phyloP scores from a whole-genome alignment of 2,888 invertebrate genomes.

The Allolobophora icterica region DNA sequence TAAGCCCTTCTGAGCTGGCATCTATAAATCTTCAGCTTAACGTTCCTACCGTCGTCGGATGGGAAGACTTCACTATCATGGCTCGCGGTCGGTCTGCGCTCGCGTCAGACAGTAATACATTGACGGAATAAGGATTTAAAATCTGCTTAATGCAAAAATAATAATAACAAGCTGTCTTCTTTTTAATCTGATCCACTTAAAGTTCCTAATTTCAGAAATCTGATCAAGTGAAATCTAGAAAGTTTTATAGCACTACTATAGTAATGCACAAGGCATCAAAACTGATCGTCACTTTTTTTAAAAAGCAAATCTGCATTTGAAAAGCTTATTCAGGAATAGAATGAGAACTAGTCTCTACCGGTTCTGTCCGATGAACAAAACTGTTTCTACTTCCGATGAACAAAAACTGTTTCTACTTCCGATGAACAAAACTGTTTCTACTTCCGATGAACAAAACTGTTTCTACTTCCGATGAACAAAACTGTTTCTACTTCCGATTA shows the following conservation, averaged over 20 bases:
- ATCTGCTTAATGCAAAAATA: slow-evolving; percentile 10
- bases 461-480: too few relatives aligned
- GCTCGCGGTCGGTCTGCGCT: too few relatives aligned
- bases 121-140: background rate
- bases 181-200: background rate
- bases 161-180: background rate
- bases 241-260: background rate
- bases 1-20: background rate
- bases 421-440: too few relatives aligned
- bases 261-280: background rate
- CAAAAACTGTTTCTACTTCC: too few relatives aligned
- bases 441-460: too few relatives aligned
- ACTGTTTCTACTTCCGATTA: too few relatives aligned
- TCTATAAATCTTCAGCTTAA: background rate
- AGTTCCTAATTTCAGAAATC: background rate
- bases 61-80: background rate
- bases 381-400: too few relatives aligned
- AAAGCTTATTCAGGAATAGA: background rate
- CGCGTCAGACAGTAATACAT: background rate
- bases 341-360: background rate
- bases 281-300: too few relatives aligned
- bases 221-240: background rate
- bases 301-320: too few relatives aligned
- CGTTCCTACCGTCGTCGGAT: background rate
- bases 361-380: background rate